Base-by-base conservation (phyloP, 1,140 invertebrate genomes). In the Galleria mellonella region DNA sequence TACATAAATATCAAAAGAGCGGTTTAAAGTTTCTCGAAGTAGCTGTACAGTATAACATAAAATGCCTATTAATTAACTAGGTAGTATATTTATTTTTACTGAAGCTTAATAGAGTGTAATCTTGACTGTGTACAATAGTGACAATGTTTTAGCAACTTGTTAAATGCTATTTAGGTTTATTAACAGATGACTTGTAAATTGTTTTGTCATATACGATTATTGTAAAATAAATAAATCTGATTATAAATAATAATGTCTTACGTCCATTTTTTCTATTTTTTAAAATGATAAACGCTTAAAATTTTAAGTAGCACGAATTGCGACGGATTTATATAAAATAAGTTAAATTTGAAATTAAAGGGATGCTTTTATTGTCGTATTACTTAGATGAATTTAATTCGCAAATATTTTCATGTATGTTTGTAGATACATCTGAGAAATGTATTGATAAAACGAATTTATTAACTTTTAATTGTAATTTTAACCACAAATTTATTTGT, bases 21-120 rank as follows among this genome's bases (percentile, higher is more conserved):
- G 62, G 71, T 70, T 52, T 45, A 68, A 66, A 54, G 66, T 67
- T 76, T 72, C 59, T 71, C 49, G 43, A 51, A 30, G 35, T 51
- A 58, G 47, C 23, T 61, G 52, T 62, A 65, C 51, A 55, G 39
- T 57, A 49, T 48, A 37, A 6, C 13, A 39, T 39, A 42, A 5
- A 17, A 15, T 33, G 30, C 12, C 29, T 47, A 35, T 17, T 43
- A 49, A 28, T 37, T 27, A 28, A 9, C 28, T 29, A 8, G 30
- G 30, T 31, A 12, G 32, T 42, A 46, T 17, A 30, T 39, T 46
- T 60, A 61, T 64, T 69, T 69, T 60, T 57, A 62, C 60, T 37
- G 53, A 62, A 43, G 65, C 65, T 75, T 73, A 32, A 49, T 60
- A 56, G 45, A 32, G 55, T n/a, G n/a, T 62, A 70, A 23, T 23